A percentile compares a stretch with the other conserved stretches of the same genome.
These are phyloP conservation scores for Micrastur ruficollis DNA, from an alignment of 2,797 vertebrate genomes.

Conservation along the genomic window DNA sequence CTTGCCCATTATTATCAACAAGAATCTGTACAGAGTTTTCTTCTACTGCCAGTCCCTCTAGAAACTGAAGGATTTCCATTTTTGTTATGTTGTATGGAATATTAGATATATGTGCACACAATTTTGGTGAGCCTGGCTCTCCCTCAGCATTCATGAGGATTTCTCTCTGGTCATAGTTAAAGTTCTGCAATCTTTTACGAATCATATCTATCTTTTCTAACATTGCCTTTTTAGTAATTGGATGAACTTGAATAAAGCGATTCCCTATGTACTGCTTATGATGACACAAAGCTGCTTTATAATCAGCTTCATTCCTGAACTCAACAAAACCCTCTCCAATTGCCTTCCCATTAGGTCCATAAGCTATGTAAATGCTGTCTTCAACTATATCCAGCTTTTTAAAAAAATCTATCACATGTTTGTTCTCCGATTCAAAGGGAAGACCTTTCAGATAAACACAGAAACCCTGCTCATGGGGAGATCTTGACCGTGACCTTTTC, in stretches of 20 bases:
- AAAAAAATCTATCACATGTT: conserved; percentile 96
- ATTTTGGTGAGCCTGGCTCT: conserved; percentile 75
- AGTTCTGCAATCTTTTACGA: conserved; percentile 88
- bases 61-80: conserved; percentile 92
- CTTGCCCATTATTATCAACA: conserved; percentile 90
- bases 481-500: conserved; percentile 90
- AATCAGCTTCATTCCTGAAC: conserved; percentile 91
- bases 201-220: conserved; percentile 94
- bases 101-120: conserved; percentile 95
- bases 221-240: conserved; percentile 94
- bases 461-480: conserved; percentile 92
- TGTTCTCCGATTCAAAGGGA: conserved; percentile 96
- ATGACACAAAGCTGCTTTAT: conserved; percentile 90
- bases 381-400: conserved; percentile 93
- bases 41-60: conserved; percentile 91
- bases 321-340: conserved; percentile 98
- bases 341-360: conserved; percentile 94
- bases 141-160: conserved; percentile 80
- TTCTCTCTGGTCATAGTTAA: conserved; percentile 87
- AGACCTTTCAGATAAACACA: conserved; percentile 97
- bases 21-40: conserved; percentile 92
- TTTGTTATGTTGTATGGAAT: conserved; percentile 96
- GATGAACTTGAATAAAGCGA: conserved; percentile 97
- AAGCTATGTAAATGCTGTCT: conserved; percentile 96
- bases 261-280: conserved; percentile 99